These are phyloP conservation scores for Lissonota sp. DNA, from an alignment of 2,888 invertebrate genomes.

Conservation along the genomic window DNA sequence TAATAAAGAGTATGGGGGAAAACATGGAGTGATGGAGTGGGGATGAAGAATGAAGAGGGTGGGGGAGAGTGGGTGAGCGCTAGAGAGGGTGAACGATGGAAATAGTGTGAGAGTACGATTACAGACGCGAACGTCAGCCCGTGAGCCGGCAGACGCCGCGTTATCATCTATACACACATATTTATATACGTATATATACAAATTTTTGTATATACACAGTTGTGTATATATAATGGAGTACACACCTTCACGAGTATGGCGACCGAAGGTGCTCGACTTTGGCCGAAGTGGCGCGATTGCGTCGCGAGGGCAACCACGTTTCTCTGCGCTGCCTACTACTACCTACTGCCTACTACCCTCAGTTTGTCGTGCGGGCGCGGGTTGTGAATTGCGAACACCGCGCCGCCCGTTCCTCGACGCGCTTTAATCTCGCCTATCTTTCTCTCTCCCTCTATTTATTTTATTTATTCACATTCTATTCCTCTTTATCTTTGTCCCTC, in stretches of 20 bases:
- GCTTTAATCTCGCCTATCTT: constrained; percentile 41
- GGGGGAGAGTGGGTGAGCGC: constrained; percentile 5
- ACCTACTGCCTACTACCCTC: constrained; percentile 74
- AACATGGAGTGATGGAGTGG: background rate
- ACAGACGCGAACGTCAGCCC: constrained; percentile 61
- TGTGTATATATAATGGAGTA: constrained; percentile 9
- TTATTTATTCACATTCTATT: background rate
- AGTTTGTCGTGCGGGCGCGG: constrained; percentile 77
- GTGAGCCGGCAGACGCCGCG: constrained; percentile 65
- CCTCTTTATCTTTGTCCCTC: constrained; percentile 14
- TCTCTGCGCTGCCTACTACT: constrained; percentile 66
- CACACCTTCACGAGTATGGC: constrained; percentile 52
- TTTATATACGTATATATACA: constrained; percentile 7
- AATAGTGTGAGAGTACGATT: constrained; percentile 55
- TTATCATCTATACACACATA: constrained; percentile 51
- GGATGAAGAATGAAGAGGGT: background rate
- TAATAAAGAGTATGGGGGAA: too few species aligned
- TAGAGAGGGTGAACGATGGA: constrained; percentile 38
- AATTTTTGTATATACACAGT: constrained; percentile 23
- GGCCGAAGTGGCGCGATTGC: constrained; percentile 72
- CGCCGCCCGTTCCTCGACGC: constrained; percentile 68
- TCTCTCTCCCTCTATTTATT: constrained; percentile 10
- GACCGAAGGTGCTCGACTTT: constrained; percentile 62
- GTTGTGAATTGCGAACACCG: constrained; percentile 75
- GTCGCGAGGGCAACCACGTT: constrained; percentile 80